These are phyloP conservation scores for Scaptomyza cyrtandrae DNA, from an alignment of 2,888 invertebrate species.

Conservation along the genomic window DNA sequence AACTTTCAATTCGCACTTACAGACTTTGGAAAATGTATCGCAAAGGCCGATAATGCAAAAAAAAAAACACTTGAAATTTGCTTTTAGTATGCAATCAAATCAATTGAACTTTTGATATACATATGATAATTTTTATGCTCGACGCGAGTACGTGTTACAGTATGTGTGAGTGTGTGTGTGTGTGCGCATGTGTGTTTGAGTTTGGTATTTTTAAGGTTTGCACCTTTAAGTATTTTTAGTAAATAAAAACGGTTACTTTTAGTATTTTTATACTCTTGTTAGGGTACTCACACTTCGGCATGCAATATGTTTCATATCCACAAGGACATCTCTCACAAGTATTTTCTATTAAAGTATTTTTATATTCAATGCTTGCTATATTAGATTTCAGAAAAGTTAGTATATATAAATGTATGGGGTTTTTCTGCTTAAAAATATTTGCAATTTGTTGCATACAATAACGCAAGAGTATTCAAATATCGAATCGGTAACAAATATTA, in stretches of 20 bases:
- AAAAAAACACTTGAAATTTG: constrained; percentile 45
- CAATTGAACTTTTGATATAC: constrained; percentile 51
- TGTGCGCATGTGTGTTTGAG: constrained; percentile 15
- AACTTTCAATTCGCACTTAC: constrained; percentile 4
- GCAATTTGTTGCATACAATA: neutral
- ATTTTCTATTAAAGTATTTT: neutral
- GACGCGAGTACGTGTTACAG: constrained; percentile 59
- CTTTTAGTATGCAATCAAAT: constrained; percentile 32
- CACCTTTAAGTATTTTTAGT: constrained; percentile 20
- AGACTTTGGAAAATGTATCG: neutral
- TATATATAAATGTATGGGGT: neutral
- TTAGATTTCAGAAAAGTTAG: neutral
- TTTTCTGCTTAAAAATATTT: neutral
- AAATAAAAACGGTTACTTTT: constrained; percentile 4
- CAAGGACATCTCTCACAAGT: neutral
- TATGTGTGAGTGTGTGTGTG: constrained; percentile 25
- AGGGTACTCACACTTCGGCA: neutral
- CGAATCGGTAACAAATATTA: neutral
- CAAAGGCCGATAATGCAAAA: constrained; percentile 15
- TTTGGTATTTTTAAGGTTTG: constrained; percentile 35
- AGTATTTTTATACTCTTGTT: constrained; percentile 6
- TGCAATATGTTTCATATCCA: neutral
- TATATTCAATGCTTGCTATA: neutral
- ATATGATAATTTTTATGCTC: constrained; percentile 53
- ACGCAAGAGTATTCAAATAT: constrained; percentile 8